Evolutionary conservation across 2,888 invertebrate species (phyloP).

Genomic region (Proisotoma minuta): DNA sequence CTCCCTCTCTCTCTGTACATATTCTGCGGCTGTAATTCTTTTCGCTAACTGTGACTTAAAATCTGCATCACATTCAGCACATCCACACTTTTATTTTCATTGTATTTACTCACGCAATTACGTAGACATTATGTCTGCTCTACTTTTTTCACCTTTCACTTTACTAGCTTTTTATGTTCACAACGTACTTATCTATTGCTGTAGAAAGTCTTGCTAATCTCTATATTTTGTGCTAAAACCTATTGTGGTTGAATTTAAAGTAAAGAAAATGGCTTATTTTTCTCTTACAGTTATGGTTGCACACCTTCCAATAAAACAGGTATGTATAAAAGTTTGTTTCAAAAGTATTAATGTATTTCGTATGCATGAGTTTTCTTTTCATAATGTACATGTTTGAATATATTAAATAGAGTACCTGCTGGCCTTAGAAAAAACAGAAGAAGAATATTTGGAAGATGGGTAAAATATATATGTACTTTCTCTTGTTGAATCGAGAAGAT

Average conservation of each 20-base stretch:
- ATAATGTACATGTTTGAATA: too few species aligned
- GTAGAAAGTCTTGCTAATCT: too few species aligned
- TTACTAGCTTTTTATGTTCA: background rate
- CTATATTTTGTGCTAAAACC: too few species aligned
- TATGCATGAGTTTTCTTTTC: too few species aligned
- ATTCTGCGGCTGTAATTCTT: too few species aligned
- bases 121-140: background rate
- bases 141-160: too few species aligned
- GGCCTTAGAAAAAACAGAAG: constrained; percentile 61
- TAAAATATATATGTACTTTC: too few species aligned
- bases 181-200: background rate
- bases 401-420: constrained; percentile 74
- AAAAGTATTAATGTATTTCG: too few species aligned
- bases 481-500: too few species aligned
- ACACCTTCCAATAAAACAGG: constrained; percentile 75
- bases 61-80: background rate
- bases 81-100: background rate
- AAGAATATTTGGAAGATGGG: constrained; percentile 85
- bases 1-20: too few species aligned
- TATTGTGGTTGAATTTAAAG: too few species aligned
- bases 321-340: too few species aligned
- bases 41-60: background rate
- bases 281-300: constrained; percentile 71
- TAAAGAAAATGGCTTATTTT: constrained; percentile 48
- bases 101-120: background rate